A percentile compares a stretch with the other conserved stretches of the same genome.
These are phyloP conservation scores for Chaetura pelagica DNA, from an alignment of 2,113 vertebrate genomes.

Conservation along the genomic window DNA sequence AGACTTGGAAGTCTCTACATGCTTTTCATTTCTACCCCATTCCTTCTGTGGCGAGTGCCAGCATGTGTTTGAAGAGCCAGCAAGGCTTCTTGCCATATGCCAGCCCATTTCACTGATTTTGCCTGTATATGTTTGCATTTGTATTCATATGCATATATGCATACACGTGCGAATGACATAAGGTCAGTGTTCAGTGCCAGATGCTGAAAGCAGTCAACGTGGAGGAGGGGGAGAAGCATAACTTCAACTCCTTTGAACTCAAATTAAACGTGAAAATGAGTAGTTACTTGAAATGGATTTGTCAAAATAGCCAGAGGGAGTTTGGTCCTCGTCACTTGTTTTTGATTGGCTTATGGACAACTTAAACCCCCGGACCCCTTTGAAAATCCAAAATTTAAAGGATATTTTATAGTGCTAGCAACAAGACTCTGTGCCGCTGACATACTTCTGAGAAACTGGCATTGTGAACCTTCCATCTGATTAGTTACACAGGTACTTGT, in stretches of 20 bases:
- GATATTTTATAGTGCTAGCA: conserved; percentile 22
- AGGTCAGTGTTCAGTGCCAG: conserved; percentile 45
- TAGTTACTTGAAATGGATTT: conserved; percentile 58
- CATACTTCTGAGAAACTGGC: neutral
- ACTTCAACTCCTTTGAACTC: conserved; percentile 62
- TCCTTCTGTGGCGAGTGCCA: conserved; percentile 11
- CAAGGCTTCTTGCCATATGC: conserved; percentile 40
- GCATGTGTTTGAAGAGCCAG: neutral
- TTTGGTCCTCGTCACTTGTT: neutral
- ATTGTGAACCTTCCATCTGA: neutral
- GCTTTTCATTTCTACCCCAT: neutral
- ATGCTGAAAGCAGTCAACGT: neutral
- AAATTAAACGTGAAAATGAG: conserved; percentile 63
- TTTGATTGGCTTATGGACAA: conserved; percentile 47
- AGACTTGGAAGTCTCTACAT: neutral
- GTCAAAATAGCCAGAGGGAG: conserved; percentile 58
- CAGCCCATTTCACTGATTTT: neutral
- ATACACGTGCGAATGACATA: conserved; percentile 41
- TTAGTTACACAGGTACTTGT: conserved; percentile 49
- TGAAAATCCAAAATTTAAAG: conserved; percentile 55
- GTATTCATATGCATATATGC: conserved; percentile 60
- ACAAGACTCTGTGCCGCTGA: neutral
- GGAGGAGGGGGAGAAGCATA: conserved; percentile 13
- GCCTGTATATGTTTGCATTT: neutral
- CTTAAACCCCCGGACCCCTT: conserved; percentile 38